These are phyloP conservation scores for Oophaga pumilio DNA, from an alignment of 2,113 vertebrate genomes.

Conservation along the genomic window DNA sequence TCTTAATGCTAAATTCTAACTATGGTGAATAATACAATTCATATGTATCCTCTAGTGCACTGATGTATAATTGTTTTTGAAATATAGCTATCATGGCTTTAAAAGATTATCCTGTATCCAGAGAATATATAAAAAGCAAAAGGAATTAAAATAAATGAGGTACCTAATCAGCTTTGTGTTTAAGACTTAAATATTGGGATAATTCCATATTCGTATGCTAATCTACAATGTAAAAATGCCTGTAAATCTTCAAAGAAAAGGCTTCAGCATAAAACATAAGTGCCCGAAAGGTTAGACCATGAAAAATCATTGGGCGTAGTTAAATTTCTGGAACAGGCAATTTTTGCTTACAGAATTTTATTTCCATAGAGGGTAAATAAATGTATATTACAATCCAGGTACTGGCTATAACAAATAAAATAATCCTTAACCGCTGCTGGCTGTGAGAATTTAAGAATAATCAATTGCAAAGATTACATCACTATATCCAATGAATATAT, in stretches of 20 bases:
- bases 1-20: neutral
- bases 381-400: neutral
- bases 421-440: neutral
- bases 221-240: slow-evolving; percentile 22
- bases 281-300: neutral
- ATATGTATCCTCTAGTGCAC: neutral
- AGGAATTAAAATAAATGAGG: slow-evolving; percentile 14
- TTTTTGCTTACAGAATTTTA: slow-evolving; percentile 6
- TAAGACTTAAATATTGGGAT: slow-evolving; percentile 40
- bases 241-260: slow-evolving; percentile 1
- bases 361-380: slow-evolving; percentile 12
- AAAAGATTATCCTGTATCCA: slow-evolving; percentile 22
- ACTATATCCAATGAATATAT: neutral
- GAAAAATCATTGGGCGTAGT: slow-evolving; percentile 15
- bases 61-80: slow-evolving; percentile 23
- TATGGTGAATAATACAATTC: neutral
- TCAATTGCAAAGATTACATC: neutral
- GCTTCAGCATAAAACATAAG: slow-evolving; percentile 22
- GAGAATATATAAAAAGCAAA: slow-evolving; percentile 7
- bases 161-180: slow-evolving; percentile 41
- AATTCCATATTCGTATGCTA: slow-evolving; percentile 33
- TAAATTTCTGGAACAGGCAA: slow-evolving; percentile 16
- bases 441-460: neutral
- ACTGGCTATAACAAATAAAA: neutral
- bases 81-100: slow-evolving; percentile 29